These are phyloP conservation scores for Trichechus manatus DNA, from an alignment of 2,113 vertebrate species.

Conservation along the genomic window DNA sequence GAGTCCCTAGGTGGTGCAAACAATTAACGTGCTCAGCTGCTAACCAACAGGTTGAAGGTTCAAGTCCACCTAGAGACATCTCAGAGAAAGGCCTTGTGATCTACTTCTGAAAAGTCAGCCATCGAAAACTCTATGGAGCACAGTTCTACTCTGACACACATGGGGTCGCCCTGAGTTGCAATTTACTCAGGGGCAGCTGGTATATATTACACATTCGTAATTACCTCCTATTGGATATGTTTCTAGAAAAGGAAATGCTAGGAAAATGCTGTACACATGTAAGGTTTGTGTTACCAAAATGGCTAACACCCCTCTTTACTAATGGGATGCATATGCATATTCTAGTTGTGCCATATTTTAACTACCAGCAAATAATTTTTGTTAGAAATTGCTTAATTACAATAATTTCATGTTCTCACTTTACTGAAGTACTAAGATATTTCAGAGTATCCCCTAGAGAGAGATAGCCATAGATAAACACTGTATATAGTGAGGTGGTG, in stretches of 20 bases:
- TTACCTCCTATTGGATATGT: not conserved
- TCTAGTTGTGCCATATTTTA: not conserved
- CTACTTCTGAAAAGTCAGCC: not conserved
- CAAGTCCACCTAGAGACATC: not conserved
- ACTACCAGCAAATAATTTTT: slow-evolving; percentile 2
- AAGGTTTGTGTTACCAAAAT: not conserved
- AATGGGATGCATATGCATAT: not conserved
- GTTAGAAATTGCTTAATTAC: not conserved
- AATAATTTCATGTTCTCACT: not conserved
- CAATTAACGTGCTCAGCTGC: not conserved
- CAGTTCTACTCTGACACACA: not conserved
- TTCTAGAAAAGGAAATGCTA: not conserved
- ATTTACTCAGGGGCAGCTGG: not conserved
- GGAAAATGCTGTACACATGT: not conserved
- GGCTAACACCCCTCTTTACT: not conserved
- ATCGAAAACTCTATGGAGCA: not conserved
- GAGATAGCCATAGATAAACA: not conserved
- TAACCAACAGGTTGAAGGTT: not conserved
- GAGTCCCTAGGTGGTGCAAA: not conserved
- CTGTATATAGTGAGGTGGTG: not conserved
- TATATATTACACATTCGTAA: not conserved
- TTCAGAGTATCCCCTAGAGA: slow-evolving; percentile 31
- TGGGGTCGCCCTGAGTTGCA: not conserved
- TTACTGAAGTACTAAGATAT: not conserved
- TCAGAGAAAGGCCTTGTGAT: not conserved